Conservation (phyloP, 2,888 invertebrate species). For the Trachelus iudaicus region DNA sequence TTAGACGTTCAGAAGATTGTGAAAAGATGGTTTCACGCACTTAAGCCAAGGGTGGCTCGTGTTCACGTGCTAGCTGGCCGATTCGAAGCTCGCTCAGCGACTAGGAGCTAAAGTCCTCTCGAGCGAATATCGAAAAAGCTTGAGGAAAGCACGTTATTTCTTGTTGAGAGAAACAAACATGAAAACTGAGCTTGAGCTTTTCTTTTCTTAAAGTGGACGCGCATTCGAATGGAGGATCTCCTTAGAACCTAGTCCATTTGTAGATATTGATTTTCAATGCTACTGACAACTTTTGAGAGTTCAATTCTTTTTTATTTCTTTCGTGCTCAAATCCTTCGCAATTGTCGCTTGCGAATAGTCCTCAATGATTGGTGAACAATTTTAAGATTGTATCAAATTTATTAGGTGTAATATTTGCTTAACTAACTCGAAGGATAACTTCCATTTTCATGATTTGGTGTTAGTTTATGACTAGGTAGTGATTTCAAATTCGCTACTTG, state of each 20-base stretch:
- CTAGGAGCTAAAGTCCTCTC: not conserved
- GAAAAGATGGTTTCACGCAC: not conserved
- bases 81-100: not conserved
- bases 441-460: not conserved
- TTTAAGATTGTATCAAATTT: not conserved
- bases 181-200: not conserved
- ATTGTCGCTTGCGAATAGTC: not conserved
- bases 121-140: not conserved
- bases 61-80: not conserved
- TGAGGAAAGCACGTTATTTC: not conserved
- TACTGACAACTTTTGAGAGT: not conserved
- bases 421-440: not conserved
- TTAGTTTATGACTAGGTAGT: not conserved
- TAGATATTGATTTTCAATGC: not conserved
- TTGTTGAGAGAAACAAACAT: not conserved
- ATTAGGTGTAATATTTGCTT: not conserved
- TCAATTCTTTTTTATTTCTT: not conserved
- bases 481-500: slow-evolving; percentile 33
- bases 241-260: not conserved
- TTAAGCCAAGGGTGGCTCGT: not conserved
- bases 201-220: not conserved
- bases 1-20: not conserved
- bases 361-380: not conserved
- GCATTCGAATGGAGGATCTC: not conserved
- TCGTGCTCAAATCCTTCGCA: not conserved